phyloP scores from a whole-genome alignment of 30 jellyfish, hydroid and myxozoan species.

The Cassiopea andromeda region DNA sequence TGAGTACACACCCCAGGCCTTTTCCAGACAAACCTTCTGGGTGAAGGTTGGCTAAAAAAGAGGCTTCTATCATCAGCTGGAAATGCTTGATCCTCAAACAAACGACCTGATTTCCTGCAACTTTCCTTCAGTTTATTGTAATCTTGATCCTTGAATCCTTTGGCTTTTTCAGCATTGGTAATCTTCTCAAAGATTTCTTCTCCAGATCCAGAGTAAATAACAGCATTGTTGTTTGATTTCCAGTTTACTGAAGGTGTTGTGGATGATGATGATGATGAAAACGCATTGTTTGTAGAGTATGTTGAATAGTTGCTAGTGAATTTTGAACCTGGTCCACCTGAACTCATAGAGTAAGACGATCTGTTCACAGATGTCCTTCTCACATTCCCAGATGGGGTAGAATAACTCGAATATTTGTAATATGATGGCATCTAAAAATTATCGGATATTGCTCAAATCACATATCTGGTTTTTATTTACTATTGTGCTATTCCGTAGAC shows the following conservation, averaged over 20 bases:
- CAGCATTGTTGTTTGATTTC: conserved; percentile 39
- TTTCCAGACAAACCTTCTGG: conserved; percentile 73
- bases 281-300: conserved; percentile 9
- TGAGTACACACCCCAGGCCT: conserved; percentile 72
- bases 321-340: conserved; percentile 58
- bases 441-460: too few relatives aligned
- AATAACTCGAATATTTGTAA: conserved; percentile 48
- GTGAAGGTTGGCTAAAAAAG: conserved; percentile 72
- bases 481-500: too few relatives aligned
- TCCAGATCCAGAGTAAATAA: conserved; percentile 67
- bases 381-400: conserved; percentile 48
- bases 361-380: conserved; percentile 42
- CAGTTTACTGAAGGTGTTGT: conserved; percentile 28
- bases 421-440: conserved; percentile 60
- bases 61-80: conserved; percentile 71
- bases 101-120: conserved; percentile 58
- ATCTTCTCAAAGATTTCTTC: conserved; percentile 42
- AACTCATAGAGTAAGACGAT: conserved; percentile 15
- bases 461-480: too few relatives aligned
- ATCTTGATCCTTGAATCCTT: conserved; percentile 60
- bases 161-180: conserved; percentile 52
- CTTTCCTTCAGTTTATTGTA: conserved; percentile 60
- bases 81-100: conserved; percentile 67
- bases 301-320: conserved; percentile 32
- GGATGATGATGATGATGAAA: conserved; percentile 37